phyloP scores from a whole-genome alignment of 2,797 vertebrate genomes.

The Acanthis flammea region DNA sequence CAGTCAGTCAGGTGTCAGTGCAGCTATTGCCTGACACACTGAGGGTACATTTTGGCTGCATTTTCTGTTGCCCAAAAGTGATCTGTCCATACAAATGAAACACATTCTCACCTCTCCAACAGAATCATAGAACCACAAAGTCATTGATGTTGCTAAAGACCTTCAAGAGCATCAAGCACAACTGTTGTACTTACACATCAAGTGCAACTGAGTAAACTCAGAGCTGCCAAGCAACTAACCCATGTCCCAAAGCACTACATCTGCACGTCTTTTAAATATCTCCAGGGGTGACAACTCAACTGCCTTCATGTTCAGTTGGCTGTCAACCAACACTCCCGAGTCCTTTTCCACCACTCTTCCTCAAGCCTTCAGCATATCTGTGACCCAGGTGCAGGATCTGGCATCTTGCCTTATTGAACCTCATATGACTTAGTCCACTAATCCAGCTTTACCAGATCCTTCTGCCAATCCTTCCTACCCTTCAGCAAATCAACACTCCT shows the following conservation, averaged over 20 bases:
- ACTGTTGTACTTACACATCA: background rate
- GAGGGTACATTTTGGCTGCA: background rate
- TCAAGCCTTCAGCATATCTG: background rate
- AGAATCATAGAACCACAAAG: background rate
- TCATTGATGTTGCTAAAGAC: background rate
- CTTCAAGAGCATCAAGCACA: background rate
- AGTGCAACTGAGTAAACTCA: background rate
- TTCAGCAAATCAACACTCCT: background rate
- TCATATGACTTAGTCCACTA: background rate
- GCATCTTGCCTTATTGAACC: background rate
- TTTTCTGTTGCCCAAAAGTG: background rate
- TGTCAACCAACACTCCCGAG: fast-evolving
- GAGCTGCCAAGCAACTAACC: background rate
- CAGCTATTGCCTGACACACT: background rate
- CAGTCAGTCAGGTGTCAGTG: background rate
- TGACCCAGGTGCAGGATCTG: background rate
- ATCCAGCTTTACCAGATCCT: background rate
- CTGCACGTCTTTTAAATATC: fast-evolving
- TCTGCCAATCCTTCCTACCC: background rate
- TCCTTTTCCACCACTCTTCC: background rate
- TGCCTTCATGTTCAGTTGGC: background rate
- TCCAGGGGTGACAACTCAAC: background rate
- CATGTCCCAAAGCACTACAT: background rate
- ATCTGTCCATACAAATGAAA: background rate
- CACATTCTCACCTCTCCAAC: background rate